Base-by-base conservation (phyloP, 2,888 invertebrate species). In the Blera fallax region DNA sequence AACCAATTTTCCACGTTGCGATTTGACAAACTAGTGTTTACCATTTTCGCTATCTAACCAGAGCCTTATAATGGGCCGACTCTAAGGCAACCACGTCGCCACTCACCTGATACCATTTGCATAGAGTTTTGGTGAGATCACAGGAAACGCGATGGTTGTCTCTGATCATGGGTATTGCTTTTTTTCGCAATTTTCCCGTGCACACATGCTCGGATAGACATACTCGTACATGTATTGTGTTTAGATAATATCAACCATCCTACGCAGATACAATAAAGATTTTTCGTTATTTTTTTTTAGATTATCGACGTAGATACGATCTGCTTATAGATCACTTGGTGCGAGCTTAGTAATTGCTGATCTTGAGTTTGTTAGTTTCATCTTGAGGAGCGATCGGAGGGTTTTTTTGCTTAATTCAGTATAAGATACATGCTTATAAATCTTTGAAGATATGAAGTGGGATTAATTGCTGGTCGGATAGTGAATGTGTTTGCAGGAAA, bases 41-140 rank as follows among this genome's bases (percentile, higher is more conserved):
- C 79, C 84, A 79, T 84, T 74, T 84, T 56, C 21, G 74, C 74
- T 54, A 64, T 72, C 76, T 81, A 64, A 43, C 65, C 65, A 74
- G 32, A 67, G 77, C 60, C 81, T 81, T 85, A 48, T 70, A 79
- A 65, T 69, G 50, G 74, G 50, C 21, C 24, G 54, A 29, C 69
- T 67, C 74, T 54, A 43, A 77, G 83, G 32, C 56, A 77, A 77
- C 40, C 16, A 34, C 62, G 64, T 74, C 58, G 50, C 65, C 74
- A 58, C 70, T 78, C 65, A 60, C 62, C 58, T 60, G 84, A 84
- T 58, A 69, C 34, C 58, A 88, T 88, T 87, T 87, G 87, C 87
- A 88, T 88, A 88, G 56, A 67, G 43, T 83, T 87, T 87, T 84
- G 87, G 87, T 64, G 73, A 87, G 87, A 87, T 87, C 81, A 85